Conservation (phyloP, 2,113 vertebrate species). For the Piliocolobus tephrosceles region DNA sequence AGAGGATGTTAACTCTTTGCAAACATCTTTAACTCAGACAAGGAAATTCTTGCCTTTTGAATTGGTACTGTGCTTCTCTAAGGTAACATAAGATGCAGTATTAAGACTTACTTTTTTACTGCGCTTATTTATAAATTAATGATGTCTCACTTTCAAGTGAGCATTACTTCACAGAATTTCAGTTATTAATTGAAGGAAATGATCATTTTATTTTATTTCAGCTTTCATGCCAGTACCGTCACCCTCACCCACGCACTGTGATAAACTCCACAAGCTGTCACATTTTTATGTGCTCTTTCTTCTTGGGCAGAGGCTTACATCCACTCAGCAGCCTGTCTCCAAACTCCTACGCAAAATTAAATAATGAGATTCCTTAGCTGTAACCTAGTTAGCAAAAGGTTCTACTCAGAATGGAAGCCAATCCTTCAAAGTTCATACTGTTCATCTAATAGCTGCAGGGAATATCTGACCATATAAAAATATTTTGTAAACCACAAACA, state of each 20-base stretch:
- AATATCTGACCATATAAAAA: neutral
- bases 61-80: slow-evolving; percentile 40
- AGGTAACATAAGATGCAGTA: neutral
- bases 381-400: slow-evolving; percentile 54
- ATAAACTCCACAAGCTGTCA: slow-evolving; percentile 27
- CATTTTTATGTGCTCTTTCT: slow-evolving; percentile 33
- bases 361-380: slow-evolving; percentile 29
- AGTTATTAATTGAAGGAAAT: slow-evolving; percentile 61
- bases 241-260: neutral
- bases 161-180: slow-evolving; percentile 17
- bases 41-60: slow-evolving; percentile 48
- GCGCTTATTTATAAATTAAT: slow-evolving; percentile 51
- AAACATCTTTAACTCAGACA: neutral
- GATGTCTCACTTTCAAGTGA: neutral
- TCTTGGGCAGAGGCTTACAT: neutral
- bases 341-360: slow-evolving; percentile 48
- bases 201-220: slow-evolving; percentile 57
- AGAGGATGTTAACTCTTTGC: slow-evolving; percentile 78
- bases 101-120: slow-evolving; percentile 20
- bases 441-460: neutral
- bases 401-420: slow-evolving; percentile 29
- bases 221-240: neutral
- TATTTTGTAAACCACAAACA: neutral
- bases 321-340: neutral
- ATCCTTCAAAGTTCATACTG: slow-evolving; percentile 53